Base-by-base conservation (phyloP, 2,113 vertebrate species). In the Podiceps cristatus region DNA sequence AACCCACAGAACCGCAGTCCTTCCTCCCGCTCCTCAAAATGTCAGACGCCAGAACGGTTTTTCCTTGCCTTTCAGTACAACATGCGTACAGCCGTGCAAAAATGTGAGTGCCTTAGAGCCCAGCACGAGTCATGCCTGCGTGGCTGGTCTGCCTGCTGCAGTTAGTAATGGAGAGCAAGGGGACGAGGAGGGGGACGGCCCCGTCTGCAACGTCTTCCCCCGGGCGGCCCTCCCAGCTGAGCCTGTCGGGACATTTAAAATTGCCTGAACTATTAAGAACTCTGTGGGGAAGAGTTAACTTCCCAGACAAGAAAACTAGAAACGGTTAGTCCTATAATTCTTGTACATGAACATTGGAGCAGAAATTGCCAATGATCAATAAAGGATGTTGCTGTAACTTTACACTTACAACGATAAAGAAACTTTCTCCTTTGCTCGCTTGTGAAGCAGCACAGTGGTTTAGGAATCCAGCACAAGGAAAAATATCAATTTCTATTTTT, bases 291-390 rank as follows among this genome's bases (percentile, higher is more conserved):
- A 55, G 58, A 24, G 29, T 27, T 76, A 8, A 8, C 27, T 62
- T 62, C 40, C 60, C 73, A 68, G 63, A 47, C 53, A 16, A 20
- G 6, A 56, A 74, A 82, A 66, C 35, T 25, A 27, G 31, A 50
- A 73, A 47, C 58, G 17, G 10, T 49, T n/a, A 27, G 17, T 18
- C n/a, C 55, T 14, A 5, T 53, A 50, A 55, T 33, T 19, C 55
- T 28, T 3, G 9, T 4, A 3, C 0, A 2, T 3, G 6, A 37
- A 5, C 14, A 0, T 2, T 35, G 45, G 42, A 28, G 47, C 33
- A 74, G 18, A n/a, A 55, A 35, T 40, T 71, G 49, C 18, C 25
- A 28, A 7, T 52, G 42, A 45, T 40, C 75, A 52, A 13, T 71
- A 40, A 86, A 77, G 33, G 47, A 13, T 0, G 1, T 7, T 17